These are phyloP conservation scores for Chalcosyrphus nemorum DNA, from an alignment of 2,888 invertebrate genomes.

Conservation along the genomic window DNA sequence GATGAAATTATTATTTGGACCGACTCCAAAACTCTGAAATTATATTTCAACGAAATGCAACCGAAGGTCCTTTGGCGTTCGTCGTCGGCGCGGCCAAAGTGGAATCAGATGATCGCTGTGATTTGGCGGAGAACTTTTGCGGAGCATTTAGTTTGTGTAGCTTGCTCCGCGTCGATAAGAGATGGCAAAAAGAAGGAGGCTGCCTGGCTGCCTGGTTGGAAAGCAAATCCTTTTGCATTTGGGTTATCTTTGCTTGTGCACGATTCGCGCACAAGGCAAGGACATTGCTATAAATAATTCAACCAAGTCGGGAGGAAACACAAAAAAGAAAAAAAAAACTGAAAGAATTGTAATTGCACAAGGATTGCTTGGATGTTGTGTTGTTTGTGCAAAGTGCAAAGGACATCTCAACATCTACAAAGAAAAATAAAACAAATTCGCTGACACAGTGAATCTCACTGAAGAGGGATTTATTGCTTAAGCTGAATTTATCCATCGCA, in stretches of 20 bases:
- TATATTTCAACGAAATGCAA: conserved; percentile 52
- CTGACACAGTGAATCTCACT: conserved; percentile 28
- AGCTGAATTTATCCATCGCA: conserved; percentile 41
- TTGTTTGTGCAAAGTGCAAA: conserved; percentile 28
- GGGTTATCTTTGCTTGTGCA: conserved; percentile 54
- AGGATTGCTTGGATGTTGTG: conserved; percentile 21
- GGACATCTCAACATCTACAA: conserved; percentile 19
- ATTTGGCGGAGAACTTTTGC: conserved; percentile 35
- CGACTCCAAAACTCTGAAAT: conserved; percentile 59
- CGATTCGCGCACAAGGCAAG: conserved; percentile 53
- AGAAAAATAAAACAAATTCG: conserved; percentile 27
- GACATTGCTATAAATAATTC: conserved; percentile 67
- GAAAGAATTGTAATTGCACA: conserved; percentile 54
- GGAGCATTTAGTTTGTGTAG: conserved; percentile 48
- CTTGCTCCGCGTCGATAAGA: conserved; percentile 54
- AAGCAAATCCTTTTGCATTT: conserved; percentile 56
- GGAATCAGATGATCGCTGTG: conserved; percentile 30
- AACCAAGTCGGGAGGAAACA: conserved; percentile 9
- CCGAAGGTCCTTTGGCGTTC: conserved; percentile 35
- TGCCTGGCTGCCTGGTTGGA: background rate
- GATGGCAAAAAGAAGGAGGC: conserved; percentile 4
- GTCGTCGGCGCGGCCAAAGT: background rate
- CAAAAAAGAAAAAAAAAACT: conserved; percentile 1
- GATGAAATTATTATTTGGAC: conserved; percentile 70
- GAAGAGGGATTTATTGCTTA: conserved; percentile 55